Evolutionary conservation across 92 coral and sea anemone genomes (phyloP), one percentile per base, ranked within the genome.

Genomic region (Chrysogorgia sp.): DNA sequence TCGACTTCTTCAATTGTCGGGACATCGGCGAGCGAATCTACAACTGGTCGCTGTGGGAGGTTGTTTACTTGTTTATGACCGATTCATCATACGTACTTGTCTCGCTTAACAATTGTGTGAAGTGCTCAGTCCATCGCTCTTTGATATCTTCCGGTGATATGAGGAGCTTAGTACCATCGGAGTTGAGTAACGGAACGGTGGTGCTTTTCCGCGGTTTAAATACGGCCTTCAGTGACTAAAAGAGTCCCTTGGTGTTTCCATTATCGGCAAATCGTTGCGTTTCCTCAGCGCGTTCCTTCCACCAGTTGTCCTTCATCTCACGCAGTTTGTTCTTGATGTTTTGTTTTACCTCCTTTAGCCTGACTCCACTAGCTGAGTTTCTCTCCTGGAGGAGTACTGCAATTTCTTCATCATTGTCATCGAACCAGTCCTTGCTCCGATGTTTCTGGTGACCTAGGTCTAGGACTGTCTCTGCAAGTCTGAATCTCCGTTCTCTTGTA

Each of bases 221-320:
- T 37, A 37, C 43, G 12, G 43, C 61, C 69, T 63, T 26, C 66
- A 20, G 33, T 60, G 26, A 13, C 66, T 58, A 29, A 49, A 71
- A 82, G 66, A 72, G 71, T 58, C 75, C 64, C 49, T 84, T 84
- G 57, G 75, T 26, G 52, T 26, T 74, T 31, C 77, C 40, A 8
- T 61, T 72, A 69, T 80, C 89, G 26, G 74, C 79, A 33, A 52
- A 58, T 17, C 35, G 2, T 30, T 85, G 85, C 47, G 79, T 55
- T 52, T 71, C 82, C 49, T 21, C 55, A 49, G 89, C 61, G 48
- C 66, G 70, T 15, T 85, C 76, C 61, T 30, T 55, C 81, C 85
- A 85, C 89, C 89, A 85, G n/a, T 53, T 52, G 89, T 80, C 76
- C 77, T 85, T 55, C 69, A 85, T 85, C 26, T 33, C 58, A 9